Percentiles rank a stretch among this genome's conserved stretches.
phyloP scores from a whole-genome alignment of 2,797 vertebrate species.

The Mormyrus proboscirostris region DNA sequence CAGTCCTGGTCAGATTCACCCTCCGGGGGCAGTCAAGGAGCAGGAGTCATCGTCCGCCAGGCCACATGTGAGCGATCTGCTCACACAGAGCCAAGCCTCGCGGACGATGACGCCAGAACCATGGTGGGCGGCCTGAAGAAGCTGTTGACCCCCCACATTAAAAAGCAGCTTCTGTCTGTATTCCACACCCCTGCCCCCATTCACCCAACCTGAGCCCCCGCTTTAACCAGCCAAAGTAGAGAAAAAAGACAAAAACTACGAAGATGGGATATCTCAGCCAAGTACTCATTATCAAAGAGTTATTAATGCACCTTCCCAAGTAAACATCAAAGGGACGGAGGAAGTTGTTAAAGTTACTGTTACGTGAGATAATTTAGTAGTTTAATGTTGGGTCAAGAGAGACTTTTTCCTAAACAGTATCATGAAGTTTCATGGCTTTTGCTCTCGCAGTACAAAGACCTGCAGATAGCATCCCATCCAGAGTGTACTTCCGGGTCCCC shows the following conservation, averaged over 20 bases:
- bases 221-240: background rate
- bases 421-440: background rate
- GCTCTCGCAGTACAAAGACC: background rate
- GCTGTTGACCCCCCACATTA: background rate
- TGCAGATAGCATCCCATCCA: background rate
- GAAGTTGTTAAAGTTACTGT: background rate
- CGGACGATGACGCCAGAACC: background rate
- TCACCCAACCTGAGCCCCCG: background rate
- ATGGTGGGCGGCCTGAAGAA: background rate
- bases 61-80: background rate
- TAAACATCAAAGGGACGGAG: background rate
- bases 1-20: background rate
- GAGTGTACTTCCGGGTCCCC: background rate
- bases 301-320: background rate
- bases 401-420: background rate
- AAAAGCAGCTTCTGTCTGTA: background rate
- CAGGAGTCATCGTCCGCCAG: background rate
- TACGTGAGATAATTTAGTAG: slow-evolving; percentile 4
- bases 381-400: background rate
- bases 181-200: background rate
- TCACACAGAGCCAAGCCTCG: background rate
- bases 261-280: background rate
- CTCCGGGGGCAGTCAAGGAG: background rate
- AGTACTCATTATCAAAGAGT: background rate
- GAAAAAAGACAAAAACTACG: background rate